Evolutionary conservation across 2,797 vertebrate species (phyloP).

Genomic region (Myoxocephalus aenaeus): DNA sequence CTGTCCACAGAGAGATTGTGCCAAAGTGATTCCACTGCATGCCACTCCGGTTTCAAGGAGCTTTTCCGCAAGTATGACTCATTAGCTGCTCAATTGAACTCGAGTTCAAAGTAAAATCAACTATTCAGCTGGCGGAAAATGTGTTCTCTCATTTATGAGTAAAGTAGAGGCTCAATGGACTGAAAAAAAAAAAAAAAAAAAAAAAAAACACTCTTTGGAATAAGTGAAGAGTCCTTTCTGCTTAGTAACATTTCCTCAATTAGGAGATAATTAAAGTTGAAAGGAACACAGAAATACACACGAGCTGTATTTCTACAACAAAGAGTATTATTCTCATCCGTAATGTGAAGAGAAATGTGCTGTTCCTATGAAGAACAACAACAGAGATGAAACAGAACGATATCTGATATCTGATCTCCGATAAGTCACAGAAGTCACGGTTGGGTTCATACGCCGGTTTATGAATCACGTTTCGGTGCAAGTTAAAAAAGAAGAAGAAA

Average conservation of each 20-base stretch:
- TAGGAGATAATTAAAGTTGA: background rate
- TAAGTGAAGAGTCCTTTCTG: background rate
- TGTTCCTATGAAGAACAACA: background rate
- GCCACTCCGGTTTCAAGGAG: constrained; percentile 40
- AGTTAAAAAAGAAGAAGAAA: too few species aligned
- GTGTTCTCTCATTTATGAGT: background rate
- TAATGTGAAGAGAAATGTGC: background rate
- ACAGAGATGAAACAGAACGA: too few species aligned
- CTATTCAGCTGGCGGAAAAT: constrained; percentile 14
- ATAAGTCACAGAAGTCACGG: background rate
- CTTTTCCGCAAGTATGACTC: constrained; percentile 28
- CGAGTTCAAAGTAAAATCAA: constrained; percentile 27
- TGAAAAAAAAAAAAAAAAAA: constrained; percentile 9
- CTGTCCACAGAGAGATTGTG: constrained; percentile 20
- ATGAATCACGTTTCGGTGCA: too few species aligned
- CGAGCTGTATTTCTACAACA: background rate
- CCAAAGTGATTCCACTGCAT: constrained; percentile 16
- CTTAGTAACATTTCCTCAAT: background rate
- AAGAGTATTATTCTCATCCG: background rate
- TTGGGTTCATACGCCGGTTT: background rate
- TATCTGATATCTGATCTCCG: too few species aligned
- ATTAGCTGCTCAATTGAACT: constrained; percentile 46
- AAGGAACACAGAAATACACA: background rate
- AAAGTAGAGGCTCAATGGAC: constrained; percentile 5
- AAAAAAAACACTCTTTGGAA: background rate